Evolutionary conservation across 2,113 vertebrate genomes (phyloP), one percentile per base, ranked within the genome.

Genomic region (Bagarius yarrelli): DNA sequence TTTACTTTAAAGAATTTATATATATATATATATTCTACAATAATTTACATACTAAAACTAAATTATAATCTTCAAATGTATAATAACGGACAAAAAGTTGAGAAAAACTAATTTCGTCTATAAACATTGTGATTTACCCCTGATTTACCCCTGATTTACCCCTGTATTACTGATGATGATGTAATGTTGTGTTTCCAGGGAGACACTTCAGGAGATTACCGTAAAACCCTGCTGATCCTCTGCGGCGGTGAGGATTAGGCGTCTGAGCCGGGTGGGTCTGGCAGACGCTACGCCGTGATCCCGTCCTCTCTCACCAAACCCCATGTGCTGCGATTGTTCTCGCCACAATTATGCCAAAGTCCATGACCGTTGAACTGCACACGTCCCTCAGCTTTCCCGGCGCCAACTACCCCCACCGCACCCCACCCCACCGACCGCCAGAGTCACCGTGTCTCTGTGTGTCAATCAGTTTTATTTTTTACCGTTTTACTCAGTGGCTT

Each of bases 171-270:
- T 72, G 66, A 72, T 23, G 4, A 2, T 74, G 71, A 59, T 57
- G 0, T 21, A 76, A 52, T 56, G 86, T 91, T 81, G 74, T 79
- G 81, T 76, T 83, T 84, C 86, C 90, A 99, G 98, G 94, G 95
- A 16, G 98, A 99, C 88, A 97, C 96, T n/a, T 98, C 97, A 0
- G 98, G 98, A 12, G 95, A 99, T 90, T 99, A 98, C 89, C 79
- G 94, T 87, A 97, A 95, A 89, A 96, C 95, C 60, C 89, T 99
- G 88, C 91, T 98, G 88, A 63, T 88, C 55, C 89, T 99, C 60
- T 98, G 97, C 3, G 97, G 96, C 0, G 98, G 95, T 23, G 95
- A 99, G 74, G 95, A 99, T 89, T 98, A 95, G 91, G 75, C 27
- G 57, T 34, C 56, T 66, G 32, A 15, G 44, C 44, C 53, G 19